Percentiles rank a stretch among this genome's conserved stretches.
Evolutionary conservation across 2,113 vertebrate species (phyloP).

Genomic region (Etia nguti): DNA sequence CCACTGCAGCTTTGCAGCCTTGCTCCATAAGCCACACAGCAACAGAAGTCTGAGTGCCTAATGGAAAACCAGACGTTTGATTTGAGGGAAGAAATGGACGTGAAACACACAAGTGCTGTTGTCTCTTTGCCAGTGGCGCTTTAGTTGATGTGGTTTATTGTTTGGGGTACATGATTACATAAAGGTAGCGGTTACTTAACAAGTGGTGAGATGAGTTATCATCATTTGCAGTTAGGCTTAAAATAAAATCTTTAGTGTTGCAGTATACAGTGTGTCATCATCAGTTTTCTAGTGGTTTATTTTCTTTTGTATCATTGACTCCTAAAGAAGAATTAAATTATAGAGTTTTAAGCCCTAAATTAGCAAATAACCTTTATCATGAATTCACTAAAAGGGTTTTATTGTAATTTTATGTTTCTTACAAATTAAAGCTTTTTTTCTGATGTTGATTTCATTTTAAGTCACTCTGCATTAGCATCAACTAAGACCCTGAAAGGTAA

Average conservation of each 20-base stretch:
- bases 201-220: not conserved
- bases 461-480: not conserved
- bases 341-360: not conserved
- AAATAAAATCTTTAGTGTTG: not conserved
- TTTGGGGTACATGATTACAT: not conserved
- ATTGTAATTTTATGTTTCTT: not conserved
- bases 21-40: slow-evolving; percentile 25
- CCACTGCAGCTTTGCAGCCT: slow-evolving; percentile 43
- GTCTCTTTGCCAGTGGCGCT: not conserved
- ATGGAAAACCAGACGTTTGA: slow-evolving; percentile 46
- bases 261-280: not conserved
- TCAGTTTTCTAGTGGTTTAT: not conserved
- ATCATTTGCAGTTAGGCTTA: not conserved
- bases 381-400: not conserved
- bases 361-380: rapidly evolving
- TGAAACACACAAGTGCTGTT: not conserved
- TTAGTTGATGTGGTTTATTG: not conserved
- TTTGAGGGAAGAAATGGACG: slow-evolving; percentile 8
- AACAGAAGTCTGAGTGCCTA: slow-evolving; percentile 26
- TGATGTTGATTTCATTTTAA: not conserved
- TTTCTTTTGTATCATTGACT: not conserved
- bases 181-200: not conserved
- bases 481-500: slow-evolving; percentile 4
- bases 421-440: not conserved
- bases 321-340: not conserved